A percentile compares a stretch with the other conserved stretches of the same genome.
These are phyloP conservation scores for Drosophila nigromelanica DNA, from an alignment of 1,140 invertebrate genomes.

Conservation along the genomic window DNA sequence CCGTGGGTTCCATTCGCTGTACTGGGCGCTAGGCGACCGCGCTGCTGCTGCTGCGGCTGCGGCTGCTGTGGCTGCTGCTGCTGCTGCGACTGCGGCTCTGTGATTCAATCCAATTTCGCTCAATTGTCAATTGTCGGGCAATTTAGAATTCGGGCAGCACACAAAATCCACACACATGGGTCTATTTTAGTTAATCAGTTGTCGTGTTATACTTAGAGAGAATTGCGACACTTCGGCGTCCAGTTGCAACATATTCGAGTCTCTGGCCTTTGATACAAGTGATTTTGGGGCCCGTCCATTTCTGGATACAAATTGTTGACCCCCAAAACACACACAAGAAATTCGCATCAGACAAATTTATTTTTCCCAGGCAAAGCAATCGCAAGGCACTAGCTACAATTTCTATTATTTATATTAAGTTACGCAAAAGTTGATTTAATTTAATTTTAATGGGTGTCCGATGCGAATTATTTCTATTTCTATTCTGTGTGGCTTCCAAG, in stretches of 20 bases:
- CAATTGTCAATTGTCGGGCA: conserved; percentile 78
- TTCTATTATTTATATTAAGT: not conserved
- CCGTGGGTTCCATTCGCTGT: conserved; percentile 45
- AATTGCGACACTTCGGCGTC: conserved; percentile 53
- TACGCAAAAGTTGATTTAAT: not conserved
- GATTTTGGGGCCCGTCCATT: conserved; percentile 14
- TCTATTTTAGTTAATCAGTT: conserved; percentile 68
- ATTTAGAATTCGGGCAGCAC: conserved; percentile 62
- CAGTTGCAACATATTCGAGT: conserved; percentile 33
- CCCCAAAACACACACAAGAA: conserved; percentile 18
- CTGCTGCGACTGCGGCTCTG: conserved; percentile 20
- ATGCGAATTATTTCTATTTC: not conserved
- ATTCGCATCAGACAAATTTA: conserved; percentile 2
- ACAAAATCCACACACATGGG: conserved; percentile 46
- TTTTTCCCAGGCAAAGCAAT: not conserved
- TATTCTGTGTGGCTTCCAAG: no score
- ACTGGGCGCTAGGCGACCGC: conserved; percentile 31
- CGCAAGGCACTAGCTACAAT: not conserved
- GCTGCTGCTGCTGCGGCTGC: not conserved
- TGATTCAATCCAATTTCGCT: conserved; percentile 77
- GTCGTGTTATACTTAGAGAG: conserved; percentile 28
- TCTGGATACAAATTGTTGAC: conserved; percentile 21
- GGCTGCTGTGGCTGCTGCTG: conserved; percentile 26
- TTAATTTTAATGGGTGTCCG: not conserved
- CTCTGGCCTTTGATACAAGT: conserved; percentile 23